phyloP scores from a whole-genome alignment of 2,797 vertebrate species.

The Peromyscus aztecus region DNA sequence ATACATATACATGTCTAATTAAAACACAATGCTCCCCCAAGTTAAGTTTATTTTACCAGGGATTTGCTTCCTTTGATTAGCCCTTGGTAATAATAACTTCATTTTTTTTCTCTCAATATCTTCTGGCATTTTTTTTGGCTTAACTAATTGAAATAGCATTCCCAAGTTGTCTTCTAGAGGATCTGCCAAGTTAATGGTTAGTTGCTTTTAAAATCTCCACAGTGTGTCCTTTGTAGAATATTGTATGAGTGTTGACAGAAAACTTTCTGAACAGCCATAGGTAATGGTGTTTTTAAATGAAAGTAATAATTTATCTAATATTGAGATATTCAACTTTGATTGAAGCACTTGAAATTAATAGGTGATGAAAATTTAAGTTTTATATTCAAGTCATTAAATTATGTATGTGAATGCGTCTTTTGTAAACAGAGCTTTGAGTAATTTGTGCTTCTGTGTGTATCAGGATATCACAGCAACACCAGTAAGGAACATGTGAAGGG shows the following conservation, averaged over 20 bases:
- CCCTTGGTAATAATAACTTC: neutral
- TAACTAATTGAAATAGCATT: neutral
- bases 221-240: neutral
- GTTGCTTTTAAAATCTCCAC: neutral
- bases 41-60: neutral
- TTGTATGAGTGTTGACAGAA: neutral
- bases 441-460: neutral
- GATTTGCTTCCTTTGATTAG: neutral
- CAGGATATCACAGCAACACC: neutral
- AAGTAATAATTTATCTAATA: neutral
- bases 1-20: neutral
- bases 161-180: neutral
- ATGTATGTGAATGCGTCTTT: neutral
- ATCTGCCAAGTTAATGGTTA: neutral
- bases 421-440: neutral
- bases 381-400: neutral
- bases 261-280: neutral
- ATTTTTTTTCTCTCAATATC: neutral
- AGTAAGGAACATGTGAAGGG: rapidly evolving
- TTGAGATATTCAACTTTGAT: neutral
- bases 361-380: neutral
- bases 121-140: neutral
- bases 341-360: neutral
- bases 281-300: neutral
- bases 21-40: neutral